phyloP scores from a whole-genome alignment of 2,888 invertebrate species.

The Mimachlamys varia region DNA sequence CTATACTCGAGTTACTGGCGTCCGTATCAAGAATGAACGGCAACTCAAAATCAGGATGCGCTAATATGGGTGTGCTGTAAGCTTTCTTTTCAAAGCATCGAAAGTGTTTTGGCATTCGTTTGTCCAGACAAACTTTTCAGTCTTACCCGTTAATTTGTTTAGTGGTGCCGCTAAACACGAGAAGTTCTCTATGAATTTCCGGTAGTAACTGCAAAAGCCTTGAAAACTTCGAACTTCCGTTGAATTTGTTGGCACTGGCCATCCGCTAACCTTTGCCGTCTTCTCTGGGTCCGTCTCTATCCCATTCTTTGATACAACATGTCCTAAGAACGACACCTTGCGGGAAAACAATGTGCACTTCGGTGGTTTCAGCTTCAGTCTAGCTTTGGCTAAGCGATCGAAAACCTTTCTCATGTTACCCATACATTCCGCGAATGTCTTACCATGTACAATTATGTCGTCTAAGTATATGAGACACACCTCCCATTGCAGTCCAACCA shows the following conservation, averaged over 20 bases:
- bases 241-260: neutral
- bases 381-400: neutral
- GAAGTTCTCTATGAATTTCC: constrained; percentile 1
- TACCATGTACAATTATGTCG: neutral
- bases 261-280: neutral
- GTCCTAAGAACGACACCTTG: neutral
- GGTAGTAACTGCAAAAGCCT: neutral
- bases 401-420: neutral
- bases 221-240: neutral
- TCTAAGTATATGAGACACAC: neutral
- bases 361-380: neutral
- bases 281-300: neutral
- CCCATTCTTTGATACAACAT: neutral
- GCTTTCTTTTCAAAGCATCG: neutral
- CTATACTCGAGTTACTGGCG: too few relatives aligned
- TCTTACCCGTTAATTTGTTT: neutral
- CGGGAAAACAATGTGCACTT: neutral
- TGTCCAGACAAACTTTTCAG: neutral
- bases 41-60: neutral
- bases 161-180: neutral
- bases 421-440: neutral
- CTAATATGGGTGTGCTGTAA: neutral
- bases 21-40: too few relatives aligned
- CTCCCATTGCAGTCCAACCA: neutral
- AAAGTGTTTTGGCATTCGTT: neutral